A percentile compares a stretch with the other conserved stretches of the same genome.
These are phyloP conservation scores for Stenopsyche tienmushanensis DNA, from an alignment of 1,140 invertebrate species.

Conservation along the genomic window DNA sequence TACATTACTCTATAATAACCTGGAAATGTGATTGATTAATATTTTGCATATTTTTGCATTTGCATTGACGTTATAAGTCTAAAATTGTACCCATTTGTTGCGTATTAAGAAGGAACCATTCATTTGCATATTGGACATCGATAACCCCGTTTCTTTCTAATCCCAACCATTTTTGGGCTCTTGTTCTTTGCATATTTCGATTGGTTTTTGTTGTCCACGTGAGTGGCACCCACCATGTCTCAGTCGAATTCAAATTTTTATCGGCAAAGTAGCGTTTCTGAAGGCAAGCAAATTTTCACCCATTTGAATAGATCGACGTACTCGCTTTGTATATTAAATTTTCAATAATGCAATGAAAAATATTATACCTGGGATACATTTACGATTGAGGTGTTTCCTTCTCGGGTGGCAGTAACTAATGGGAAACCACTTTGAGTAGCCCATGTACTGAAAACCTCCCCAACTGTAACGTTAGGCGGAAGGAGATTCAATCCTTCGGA, in stretches of 20 bases:
- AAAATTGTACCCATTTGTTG: conserved; percentile 56
- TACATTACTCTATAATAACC: conserved; percentile 68
- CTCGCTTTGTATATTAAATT: background rate
- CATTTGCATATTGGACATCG: no score
- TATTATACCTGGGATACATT: conserved; percentile 55
- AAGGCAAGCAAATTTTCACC: background rate
- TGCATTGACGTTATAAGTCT: background rate
- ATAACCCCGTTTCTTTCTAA: background rate
- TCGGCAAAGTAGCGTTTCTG: background rate
- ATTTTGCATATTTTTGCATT: background rate
- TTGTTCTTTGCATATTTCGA: conserved; percentile 48
- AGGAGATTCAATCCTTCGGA: background rate
- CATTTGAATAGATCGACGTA: background rate
- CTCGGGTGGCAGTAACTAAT: conserved; percentile 55
- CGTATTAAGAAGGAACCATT: conserved; percentile 44
- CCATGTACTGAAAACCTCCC: conserved; percentile 64
- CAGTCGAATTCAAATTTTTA: conserved; percentile 30
- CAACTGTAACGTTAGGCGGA: conserved; percentile 30
- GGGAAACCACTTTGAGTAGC: conserved; percentile 69
- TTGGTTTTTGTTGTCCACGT: conserved; percentile 50
- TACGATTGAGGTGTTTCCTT: conserved; percentile 54
- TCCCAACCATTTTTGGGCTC: conserved; percentile 45
- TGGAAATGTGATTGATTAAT: conserved; percentile 25
- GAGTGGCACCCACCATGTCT: conserved; percentile 50
- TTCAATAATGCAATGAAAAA: conserved; percentile 18